These are phyloP conservation scores for Thermophis baileyi DNA, from an alignment of 2,113 vertebrate genomes.

Conservation along the genomic window DNA sequence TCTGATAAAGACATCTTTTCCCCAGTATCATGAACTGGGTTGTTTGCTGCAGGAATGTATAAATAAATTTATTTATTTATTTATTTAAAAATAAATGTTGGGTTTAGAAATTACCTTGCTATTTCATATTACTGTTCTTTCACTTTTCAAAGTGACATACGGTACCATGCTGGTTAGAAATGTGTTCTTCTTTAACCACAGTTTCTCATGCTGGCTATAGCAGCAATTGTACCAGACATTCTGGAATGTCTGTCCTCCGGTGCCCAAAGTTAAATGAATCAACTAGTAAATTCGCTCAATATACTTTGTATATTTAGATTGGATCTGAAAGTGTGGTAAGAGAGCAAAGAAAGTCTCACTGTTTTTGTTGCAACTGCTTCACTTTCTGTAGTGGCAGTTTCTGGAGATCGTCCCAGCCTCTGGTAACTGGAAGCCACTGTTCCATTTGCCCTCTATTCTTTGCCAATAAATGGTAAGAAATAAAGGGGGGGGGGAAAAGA, in stretches of 20 bases:
- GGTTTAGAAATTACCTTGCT: neutral
- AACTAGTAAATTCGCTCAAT: neutral
- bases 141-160: neutral
- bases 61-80: neutral
- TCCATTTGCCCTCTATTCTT: neutral
- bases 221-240: neutral
- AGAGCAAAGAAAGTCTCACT: neutral
- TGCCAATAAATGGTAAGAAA: neutral
- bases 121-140: neutral
- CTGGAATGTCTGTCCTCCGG: neutral
- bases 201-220: neutral
- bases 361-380: neutral
- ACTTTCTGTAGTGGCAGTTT: neutral
- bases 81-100: neutral
- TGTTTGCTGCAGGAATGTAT: neutral
- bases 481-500: neutral
- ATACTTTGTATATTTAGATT: neutral
- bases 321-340: neutral
- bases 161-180: neutral
- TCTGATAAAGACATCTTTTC: neutral
- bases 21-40: neutral
- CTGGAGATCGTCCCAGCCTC: neutral
- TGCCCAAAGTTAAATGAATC: neutral
- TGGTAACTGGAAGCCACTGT: neutral
- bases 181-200: fast-evolving